These are phyloP conservation scores for Urocynchramus pylzowi DNA, from an alignment of 2,113 vertebrate genomes.

Conservation along the genomic window DNA sequence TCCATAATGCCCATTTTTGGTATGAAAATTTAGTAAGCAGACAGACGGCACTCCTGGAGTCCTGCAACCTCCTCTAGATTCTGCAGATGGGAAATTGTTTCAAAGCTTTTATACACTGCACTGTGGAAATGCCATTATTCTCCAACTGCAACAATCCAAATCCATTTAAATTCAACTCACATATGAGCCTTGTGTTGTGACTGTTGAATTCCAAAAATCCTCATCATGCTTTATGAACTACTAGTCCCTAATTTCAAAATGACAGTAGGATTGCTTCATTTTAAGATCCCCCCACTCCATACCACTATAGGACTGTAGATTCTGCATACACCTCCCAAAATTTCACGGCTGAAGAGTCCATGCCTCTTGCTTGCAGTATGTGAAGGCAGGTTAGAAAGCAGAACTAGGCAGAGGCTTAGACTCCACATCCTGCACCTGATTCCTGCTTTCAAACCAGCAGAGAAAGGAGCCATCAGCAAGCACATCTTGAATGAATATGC, in stretches of 20 bases:
- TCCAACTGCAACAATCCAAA: conserved; percentile 30
- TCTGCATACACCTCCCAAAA: not conserved
- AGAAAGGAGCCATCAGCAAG: not conserved
- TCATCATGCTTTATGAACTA: not conserved
- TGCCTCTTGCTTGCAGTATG: not conserved
- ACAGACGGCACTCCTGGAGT: conserved; percentile 66
- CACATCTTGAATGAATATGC: not conserved
- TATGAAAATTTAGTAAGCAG: conserved; percentile 49
- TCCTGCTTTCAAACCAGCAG: not conserved
- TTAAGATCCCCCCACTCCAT: not conserved
- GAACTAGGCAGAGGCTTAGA: not conserved
- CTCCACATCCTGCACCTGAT: not conserved
- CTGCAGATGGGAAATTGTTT: conserved; percentile 70
- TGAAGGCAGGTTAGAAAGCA: not conserved
- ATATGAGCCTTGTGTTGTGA: not conserved
- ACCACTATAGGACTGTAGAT: not conserved
- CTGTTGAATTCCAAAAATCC: not conserved
- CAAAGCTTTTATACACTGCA: not conserved
- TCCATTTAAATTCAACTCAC: conserved; percentile 47
- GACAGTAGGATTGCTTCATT: not conserved
- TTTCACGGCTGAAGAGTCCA: not conserved
- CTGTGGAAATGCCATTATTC: not conserved
- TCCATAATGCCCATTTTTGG: conserved; percentile 47
- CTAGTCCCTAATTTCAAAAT: not conserved
- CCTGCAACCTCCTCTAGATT: conserved; percentile 57